Percentiles rank a stretch among this genome's conserved stretches.
phyloP scores from a whole-genome alignment of 1,140 invertebrate genomes.

The Eriocheir sinensis region DNA sequence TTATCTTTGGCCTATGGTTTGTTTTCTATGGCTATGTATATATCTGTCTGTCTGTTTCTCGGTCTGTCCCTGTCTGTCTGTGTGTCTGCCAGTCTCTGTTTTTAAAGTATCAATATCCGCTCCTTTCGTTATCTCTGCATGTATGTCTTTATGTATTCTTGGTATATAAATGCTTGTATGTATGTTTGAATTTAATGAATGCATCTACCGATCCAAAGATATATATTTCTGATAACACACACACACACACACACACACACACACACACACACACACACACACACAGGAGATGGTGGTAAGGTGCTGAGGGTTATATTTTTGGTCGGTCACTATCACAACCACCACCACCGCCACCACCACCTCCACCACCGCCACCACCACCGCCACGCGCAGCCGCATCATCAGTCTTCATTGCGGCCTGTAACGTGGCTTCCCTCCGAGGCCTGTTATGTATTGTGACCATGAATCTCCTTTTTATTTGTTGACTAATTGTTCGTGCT shows the following conservation, averaged over 20 bases:
- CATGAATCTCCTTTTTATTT: not conserved
- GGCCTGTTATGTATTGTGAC: not conserved
- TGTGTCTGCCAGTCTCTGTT: not conserved
- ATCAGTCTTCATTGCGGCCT: not conserved
- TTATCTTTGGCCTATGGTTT: too few relatives aligned
- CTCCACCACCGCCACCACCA: too few relatives aligned
- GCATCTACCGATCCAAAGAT: too few relatives aligned
- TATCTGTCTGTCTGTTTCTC: not conserved
- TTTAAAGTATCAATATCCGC: not conserved
- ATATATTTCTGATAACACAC: too few relatives aligned
- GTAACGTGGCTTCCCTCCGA: not conserved
- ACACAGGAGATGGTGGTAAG: too few relatives aligned
- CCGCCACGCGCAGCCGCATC: not conserved
- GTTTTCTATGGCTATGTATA: not conserved
- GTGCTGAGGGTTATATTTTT: too few relatives aligned
- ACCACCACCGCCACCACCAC: too few relatives aligned
- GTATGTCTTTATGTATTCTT: too few relatives aligned
- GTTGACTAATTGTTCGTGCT: not conserved
- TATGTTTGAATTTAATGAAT: too few relatives aligned
- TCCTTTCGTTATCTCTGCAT: not conserved
- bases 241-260: conserved; percentile 20
- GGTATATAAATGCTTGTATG: too few relatives aligned
- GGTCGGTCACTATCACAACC: too few relatives aligned
- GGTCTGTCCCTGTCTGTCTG: not conserved
- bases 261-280: conserved; percentile 14